Evolutionary conservation across 2,113 vertebrate genomes (phyloP), one percentile per base, ranked within the genome.

Genomic region (Labeo catla): DNA sequence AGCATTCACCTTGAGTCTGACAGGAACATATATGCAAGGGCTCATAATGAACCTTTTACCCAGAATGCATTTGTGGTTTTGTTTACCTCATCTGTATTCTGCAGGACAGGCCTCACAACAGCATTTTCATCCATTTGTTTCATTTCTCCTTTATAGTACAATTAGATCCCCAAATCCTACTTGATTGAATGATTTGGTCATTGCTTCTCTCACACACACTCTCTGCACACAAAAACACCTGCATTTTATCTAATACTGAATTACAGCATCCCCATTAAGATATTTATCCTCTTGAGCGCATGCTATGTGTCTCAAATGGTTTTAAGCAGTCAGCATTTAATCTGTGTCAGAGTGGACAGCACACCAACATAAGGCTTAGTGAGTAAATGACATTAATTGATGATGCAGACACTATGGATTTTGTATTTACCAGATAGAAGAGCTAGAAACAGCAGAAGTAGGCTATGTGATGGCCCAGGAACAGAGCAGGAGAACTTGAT

Each of bases 231-330:
- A 80, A 21, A 65, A 49, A 81, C 87, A 74, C 23, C 45, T 84
- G 23, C 52, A 81, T 61, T 73, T 47, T 1, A 66, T 47, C 43
- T 23, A 59, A 74, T 66, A 52, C 65, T 57, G 68, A 80, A 86
- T 82, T 57, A 70, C 21, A 0, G 23, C 19, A 84, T 87, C 13
- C 36, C 54, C 61, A 52, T 47, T 76, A 81, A 88, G 57, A 78
- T 50, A 81, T 63, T 85, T 88, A 85, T 85, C 77, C 57, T 54
- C 73, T 54, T 59, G 59, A 81, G 28, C 83, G 39, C 61, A 19
- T 84, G 63, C 54, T 65, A 52, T 45, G 63, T 76, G 50, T 50
- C 39, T 73, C 45, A 28, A 34, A 52, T 84, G 50, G 63, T 66
- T 87, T 83, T 83, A 77, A 83, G 68, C 47, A 78, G 61, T 47